Conservation (phyloP, 2,888 invertebrate genomes). For the Tolmerus cingulatus region DNA sequence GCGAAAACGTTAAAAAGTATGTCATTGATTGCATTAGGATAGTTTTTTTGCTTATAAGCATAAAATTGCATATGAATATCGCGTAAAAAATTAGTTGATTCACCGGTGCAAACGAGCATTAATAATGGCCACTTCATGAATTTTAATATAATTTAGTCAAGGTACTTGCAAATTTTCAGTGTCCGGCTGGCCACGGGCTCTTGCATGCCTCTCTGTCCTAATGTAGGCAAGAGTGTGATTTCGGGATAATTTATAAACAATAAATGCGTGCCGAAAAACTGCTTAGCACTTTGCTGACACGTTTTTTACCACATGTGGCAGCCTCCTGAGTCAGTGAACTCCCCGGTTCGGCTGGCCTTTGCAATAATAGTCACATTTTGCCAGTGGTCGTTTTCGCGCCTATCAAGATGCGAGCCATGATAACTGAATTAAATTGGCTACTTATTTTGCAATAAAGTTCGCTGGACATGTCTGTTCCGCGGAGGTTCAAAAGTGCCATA, state of each 20-base stretch:
- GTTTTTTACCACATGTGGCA: background rate
- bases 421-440: background rate
- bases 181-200: background rate
- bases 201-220: background rate
- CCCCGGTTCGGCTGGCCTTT: background rate
- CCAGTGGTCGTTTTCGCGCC: background rate
- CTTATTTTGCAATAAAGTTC: background rate
- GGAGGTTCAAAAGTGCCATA: background rate
- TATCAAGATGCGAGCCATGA: background rate
- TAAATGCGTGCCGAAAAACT: background rate
- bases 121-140: background rate
- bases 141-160: background rate
- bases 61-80: background rate
- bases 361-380: background rate
- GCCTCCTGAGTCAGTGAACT: background rate
- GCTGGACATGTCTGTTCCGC: background rate
- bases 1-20: background rate
- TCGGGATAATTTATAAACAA: background rate
- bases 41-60: background rate
- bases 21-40: background rate
- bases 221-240: background rate
- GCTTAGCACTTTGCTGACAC: background rate
- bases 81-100: background rate
- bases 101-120: background rate
- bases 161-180: background rate